Base-by-base conservation (phyloP, 2,888 invertebrate species). In the Volucella bombylans region DNA sequence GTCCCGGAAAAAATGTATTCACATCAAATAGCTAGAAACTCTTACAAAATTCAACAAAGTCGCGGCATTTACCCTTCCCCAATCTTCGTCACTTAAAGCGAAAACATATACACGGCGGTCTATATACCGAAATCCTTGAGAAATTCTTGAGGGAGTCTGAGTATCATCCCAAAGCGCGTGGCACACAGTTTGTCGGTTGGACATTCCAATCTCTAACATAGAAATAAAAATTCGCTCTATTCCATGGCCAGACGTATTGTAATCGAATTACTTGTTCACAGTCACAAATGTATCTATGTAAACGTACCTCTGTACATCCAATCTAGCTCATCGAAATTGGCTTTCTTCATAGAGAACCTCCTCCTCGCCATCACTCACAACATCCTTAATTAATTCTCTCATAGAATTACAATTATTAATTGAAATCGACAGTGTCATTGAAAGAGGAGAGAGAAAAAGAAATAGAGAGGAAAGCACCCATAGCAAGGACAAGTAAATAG, bases 371-470 rank as follows among this genome's bases (percentile, higher is more conserved):
- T 49, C 23, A 6, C 49, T 71, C 41, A 59, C 43, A 31, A 31
- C 6, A 59, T 71, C 43, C 52, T 61, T 61, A 43, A 67, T 67
- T 67, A 67, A 54, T 23, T 55, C 15, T 38, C 54, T 55, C 23
- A 31, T 54, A 54, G 45, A 69, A 62, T 52, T 72, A 52, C 43
- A 72, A 43, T 72, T 62, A 62, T 61, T 72, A 72, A 72, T 62
- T 72, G 62, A 62, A 72, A 62, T 62, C 62, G 61, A 43, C 61
- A 62, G 54, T 15, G 62, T 52, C 50, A 49, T 31, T 18, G 61
- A 43, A 52, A 11, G 12, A 8, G 8, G 10, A 10, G 15, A 14
- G n/a, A 31, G 2, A 2, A 8, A 15, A 3, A 23, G 23, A 23
- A 23, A 23, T 23, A 23, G 0, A 23, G 23, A 31, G 31, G 31